These are phyloP conservation scores for Leguminivora glycinivorella DNA, from an alignment of 1,140 invertebrate genomes.

Conservation along the genomic window DNA sequence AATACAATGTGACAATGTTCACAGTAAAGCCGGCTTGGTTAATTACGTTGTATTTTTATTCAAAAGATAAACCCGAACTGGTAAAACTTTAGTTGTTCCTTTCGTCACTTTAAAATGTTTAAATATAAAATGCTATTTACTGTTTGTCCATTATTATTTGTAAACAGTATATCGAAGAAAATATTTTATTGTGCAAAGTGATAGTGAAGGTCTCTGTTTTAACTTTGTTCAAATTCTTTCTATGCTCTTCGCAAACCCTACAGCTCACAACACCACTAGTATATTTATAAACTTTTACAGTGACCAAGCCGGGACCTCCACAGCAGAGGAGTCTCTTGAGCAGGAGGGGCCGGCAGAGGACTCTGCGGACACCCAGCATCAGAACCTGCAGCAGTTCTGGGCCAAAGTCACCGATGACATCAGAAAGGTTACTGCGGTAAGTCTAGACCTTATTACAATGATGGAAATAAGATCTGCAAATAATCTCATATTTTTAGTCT, in stretches of 20 bases:
- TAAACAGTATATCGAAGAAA: too few species aligned
- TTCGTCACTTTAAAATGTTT: too few species aligned
- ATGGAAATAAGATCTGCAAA: too few species aligned
- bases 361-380: conserved; percentile 80
- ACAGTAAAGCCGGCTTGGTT: neutral
- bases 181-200: too few species aligned
- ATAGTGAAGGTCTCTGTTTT: too few species aligned
- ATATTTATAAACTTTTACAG: conserved; percentile 36
- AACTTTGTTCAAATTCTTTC: too few species aligned
- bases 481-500: too few species aligned
- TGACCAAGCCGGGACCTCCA: conserved; percentile 52
- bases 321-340: conserved; percentile 51
- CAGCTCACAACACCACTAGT: too few species aligned
- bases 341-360: conserved; percentile 50
- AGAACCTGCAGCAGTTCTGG: conserved; percentile 87
- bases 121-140: too few species aligned
- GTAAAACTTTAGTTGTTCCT: neutral
- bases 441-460: conserved; percentile 34
- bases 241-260: too few species aligned
- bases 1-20: too few species aligned
- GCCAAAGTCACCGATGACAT: conserved; percentile 88
- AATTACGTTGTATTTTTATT: neutral
- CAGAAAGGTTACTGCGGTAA: conserved; percentile 84
- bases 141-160: too few species aligned
- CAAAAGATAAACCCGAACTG: neutral